Percentiles rank a stretch among this genome's conserved stretches.
These are phyloP conservation scores for Dunckerocampus dactyliophorus DNA, from an alignment of 2,113 vertebrate genomes.

Conservation along the genomic window DNA sequence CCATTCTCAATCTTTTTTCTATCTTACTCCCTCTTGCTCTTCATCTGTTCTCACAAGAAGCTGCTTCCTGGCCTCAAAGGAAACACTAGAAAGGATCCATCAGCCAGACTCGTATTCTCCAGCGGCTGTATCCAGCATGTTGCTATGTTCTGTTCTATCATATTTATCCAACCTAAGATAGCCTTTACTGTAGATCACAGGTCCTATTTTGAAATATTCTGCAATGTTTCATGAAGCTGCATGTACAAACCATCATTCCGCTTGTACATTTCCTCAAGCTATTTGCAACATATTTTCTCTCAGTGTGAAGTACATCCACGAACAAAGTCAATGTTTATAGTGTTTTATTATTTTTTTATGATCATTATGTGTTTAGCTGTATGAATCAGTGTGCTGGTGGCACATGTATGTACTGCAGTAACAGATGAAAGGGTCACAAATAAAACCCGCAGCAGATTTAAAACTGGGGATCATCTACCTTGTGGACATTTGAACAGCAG, in stretches of 20 bases:
- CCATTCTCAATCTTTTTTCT: slow-evolving; percentile 33
- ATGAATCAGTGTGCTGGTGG: slow-evolving; percentile 14
- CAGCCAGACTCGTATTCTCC: slow-evolving; percentile 58
- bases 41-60: slow-evolving; percentile 55
- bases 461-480: slow-evolving; percentile 25
- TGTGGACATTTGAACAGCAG: slow-evolving; percentile 47
- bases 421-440: slow-evolving; percentile 30
- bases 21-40: slow-evolving; percentile 42
- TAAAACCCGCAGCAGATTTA: slow-evolving; percentile 28
- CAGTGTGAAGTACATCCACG: slow-evolving; percentile 3
- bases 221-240: slow-evolving; percentile 34
- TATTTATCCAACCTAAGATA: slow-evolving; percentile 55
- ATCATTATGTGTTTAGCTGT: slow-evolving; percentile 12
- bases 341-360: background rate
- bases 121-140: slow-evolving; percentile 43
- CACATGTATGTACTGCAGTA: slow-evolving; percentile 13
- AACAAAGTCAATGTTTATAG: slow-evolving; percentile 23
- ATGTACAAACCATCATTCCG: slow-evolving; percentile 29
- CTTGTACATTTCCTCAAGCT: slow-evolving; percentile 24
- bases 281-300: slow-evolving; percentile 16
- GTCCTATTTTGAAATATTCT: slow-evolving; percentile 47
- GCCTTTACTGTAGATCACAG: slow-evolving; percentile 60
- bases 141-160: slow-evolving; percentile 57
- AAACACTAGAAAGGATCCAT: slow-evolving; percentile 59
- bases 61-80: slow-evolving; percentile 44